Evolutionary conservation across 2,113 vertebrate species (phyloP).

Genomic region (Chaetodon auriga): DNA sequence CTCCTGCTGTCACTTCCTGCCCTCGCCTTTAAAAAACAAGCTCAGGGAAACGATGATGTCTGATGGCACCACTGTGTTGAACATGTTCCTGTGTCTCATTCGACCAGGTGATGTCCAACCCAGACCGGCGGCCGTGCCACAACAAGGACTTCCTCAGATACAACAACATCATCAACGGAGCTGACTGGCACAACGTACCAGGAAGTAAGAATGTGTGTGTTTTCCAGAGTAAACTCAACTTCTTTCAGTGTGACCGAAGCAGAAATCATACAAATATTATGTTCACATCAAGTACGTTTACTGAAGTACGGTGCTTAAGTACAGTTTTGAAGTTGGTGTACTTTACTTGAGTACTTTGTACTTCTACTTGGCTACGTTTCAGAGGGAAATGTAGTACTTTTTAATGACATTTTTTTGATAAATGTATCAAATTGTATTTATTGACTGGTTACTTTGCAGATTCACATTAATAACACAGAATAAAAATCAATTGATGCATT

Average conservation of each 20-base stretch:
- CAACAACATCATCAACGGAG: conserved; percentile 94
- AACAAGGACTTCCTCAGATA: conserved; percentile 87
- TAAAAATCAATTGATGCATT: too few species aligned
- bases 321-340: background rate
- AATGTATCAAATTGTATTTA: too few species aligned
- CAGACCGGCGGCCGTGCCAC: conserved; percentile 90
- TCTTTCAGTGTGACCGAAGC: background rate
- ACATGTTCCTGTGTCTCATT: background rate
- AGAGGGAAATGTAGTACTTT: too few species aligned
- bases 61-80: background rate
- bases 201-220: conserved; percentile 87
- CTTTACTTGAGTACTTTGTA: too few species aligned
- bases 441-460: too few species aligned
- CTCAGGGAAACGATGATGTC: too few species aligned
- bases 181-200: conserved; percentile 90
- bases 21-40: background rate
- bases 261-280: background rate
- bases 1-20: background rate
- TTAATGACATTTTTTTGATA: too few species aligned
- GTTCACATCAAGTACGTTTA: background rate
- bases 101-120: conserved; percentile 90
- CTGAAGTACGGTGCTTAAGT: too few species aligned
- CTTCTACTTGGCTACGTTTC: too few species aligned
- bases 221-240: background rate
- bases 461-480: too few species aligned